Conservation (phyloP, 1,140 invertebrate species). For the Leptinotarsa undecemlineata region DNA sequence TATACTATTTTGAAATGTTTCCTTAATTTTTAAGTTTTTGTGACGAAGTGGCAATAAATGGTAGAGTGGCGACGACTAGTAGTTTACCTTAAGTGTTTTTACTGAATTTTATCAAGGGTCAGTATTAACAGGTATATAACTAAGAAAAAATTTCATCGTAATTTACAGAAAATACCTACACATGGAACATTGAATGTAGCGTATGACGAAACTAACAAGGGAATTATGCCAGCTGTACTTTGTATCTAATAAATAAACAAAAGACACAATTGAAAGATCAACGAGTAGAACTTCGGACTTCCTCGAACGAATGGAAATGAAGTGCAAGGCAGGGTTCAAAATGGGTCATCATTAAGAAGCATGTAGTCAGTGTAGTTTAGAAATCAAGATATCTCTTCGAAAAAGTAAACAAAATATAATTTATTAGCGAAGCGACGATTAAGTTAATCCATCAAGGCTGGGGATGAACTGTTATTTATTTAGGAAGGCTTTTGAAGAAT, state of each 20-base stretch:
- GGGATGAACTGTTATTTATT: neutral
- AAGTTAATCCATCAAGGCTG: neutral
- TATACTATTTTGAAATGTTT: no score
- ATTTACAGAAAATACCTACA: no score
- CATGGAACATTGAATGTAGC: no score
- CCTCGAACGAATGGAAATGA: neutral
- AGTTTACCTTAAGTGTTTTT: no score
- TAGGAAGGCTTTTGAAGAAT: neutral
- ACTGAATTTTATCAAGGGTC: no score
- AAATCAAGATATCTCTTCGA: neutral
- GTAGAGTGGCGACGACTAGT: no score
- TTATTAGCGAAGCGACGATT: neutral
- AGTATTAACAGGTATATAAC: no score
- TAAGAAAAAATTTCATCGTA: no score
- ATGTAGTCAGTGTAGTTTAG: neutral
- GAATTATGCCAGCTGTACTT: neutral
- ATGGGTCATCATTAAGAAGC: neutral
- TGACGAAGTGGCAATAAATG: no score
- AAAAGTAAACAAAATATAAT: neutral
- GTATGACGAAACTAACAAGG: neutral
- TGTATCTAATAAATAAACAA: neutral
- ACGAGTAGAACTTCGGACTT: neutral
- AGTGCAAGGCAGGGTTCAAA: neutral
- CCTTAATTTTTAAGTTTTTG: no score
- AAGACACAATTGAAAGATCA: neutral